Evolutionary conservation across 2,113 vertebrate genomes (phyloP).

Genomic region (Leucopsar rothschildi): DNA sequence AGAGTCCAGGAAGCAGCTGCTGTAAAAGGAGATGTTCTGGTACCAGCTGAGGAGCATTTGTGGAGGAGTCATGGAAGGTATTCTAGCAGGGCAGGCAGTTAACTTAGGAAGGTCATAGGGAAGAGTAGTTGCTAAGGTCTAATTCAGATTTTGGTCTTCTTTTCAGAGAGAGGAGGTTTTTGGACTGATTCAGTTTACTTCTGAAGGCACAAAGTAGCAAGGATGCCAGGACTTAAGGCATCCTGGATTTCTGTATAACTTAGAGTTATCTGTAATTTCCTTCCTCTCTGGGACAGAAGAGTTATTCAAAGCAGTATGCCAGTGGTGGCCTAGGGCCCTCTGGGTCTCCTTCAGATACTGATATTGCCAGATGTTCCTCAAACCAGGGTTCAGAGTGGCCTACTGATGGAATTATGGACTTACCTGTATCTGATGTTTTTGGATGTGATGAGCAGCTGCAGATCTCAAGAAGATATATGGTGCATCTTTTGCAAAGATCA

Average conservation of each 20-base stretch:
- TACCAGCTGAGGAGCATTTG: not conserved
- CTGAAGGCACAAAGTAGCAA: not conserved
- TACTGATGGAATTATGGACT: not conserved
- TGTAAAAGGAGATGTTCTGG: not conserved
- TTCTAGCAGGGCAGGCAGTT: not conserved
- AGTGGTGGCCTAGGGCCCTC: not conserved
- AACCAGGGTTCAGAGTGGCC: not conserved
- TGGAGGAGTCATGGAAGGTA: not conserved
- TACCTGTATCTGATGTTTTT: not conserved
- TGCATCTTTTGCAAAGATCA: not conserved
- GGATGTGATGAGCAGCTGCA: not conserved
- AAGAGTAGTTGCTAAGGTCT: not conserved
- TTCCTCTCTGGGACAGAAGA: not conserved
- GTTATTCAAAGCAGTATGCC: not conserved
- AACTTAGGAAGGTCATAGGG: not conserved
- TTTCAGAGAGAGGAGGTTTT: not conserved
- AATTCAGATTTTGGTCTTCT: not conserved
- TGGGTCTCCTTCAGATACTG: not conserved
- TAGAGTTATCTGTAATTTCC: not conserved
- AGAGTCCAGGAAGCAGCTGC: not conserved
- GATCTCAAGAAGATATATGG: not conserved
- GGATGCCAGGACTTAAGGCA: not conserved
- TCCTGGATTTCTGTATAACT: not conserved
- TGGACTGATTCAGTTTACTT: not conserved
- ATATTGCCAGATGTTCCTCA: not conserved